phyloP scores from a whole-genome alignment of 2,888 invertebrate genomes.

The Chrysolina oricalcia region DNA sequence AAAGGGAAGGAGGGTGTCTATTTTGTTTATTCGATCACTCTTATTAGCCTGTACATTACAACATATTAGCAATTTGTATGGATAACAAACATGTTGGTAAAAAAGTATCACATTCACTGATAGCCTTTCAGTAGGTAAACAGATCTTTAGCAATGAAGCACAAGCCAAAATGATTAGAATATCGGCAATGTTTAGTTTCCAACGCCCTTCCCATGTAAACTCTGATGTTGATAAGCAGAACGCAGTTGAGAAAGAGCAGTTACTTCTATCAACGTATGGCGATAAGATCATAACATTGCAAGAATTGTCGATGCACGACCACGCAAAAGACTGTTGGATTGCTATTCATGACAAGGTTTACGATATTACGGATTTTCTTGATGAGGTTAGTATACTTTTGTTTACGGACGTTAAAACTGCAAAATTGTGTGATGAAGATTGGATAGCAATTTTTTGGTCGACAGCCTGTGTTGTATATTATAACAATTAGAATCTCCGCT shows the following conservation, averaged over 20 bases:
- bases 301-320: slow-evolving; percentile 85
- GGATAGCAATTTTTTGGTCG: too few species aligned
- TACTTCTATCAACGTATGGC: slow-evolving; percentile 59
- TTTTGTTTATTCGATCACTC: not conserved
- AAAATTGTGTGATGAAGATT: too few species aligned
- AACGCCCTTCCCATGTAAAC: slow-evolving; percentile 4
- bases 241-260: not conserved
- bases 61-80: not conserved
- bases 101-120: slow-evolving; percentile 11
- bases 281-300: slow-evolving; percentile 77
- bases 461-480: not conserved
- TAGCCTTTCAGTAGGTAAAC: not conserved
- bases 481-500: too few species aligned
- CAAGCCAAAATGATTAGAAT: slow-evolving; percentile 5
- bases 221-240: slow-evolving; percentile 10
- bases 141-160: not conserved
- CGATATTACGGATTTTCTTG: slow-evolving; percentile 84
- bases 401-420: slow-evolving; percentile 38
- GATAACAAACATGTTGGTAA: slow-evolving; percentile 22
- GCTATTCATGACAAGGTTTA: slow-evolving; percentile 89
- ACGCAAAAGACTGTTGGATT: slow-evolving; percentile 85
- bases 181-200: slow-evolving; percentile 12
- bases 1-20: not conserved
- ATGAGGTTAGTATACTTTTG: slow-evolving; percentile 74
- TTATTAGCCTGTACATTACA: not conserved